Evolutionary conservation across 1,140 invertebrate species (phyloP), one percentile per base, ranked within the genome.

Genomic region (Amphibalanus amphitrite): DNA sequence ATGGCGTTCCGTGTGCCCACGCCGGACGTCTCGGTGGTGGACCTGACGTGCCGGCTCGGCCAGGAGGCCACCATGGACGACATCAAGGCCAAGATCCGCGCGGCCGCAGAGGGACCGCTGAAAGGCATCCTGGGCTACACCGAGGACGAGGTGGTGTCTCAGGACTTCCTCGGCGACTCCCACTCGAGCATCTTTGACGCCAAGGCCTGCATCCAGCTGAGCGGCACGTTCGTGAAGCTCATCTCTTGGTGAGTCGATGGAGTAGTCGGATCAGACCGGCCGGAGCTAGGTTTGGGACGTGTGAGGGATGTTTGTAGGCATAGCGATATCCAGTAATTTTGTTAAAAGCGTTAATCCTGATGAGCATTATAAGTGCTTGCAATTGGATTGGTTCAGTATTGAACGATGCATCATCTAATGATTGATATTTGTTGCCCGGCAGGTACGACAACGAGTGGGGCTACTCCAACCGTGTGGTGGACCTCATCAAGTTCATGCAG

Each of bases 1-100:
- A 99, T 98, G 95, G 95, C 96, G 69, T 98, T 99, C 89, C 89
- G 97, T 80, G 95, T 99, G 0, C 97, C 97, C 15, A 88, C 90
- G 30, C 86, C 93, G 47, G 93, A 98, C 82, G 96, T 98, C 0
- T 98, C 96, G 0, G 94, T 98, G 17, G 95, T 99, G n/a, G 96
- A 98, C 82, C 84, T 99, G 72, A 99, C 96, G 25, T 89, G 89
- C 67, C 79, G 78, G 70, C 74, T 81, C 70, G 77, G 74, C 30
- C 81, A 82, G 73, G 82, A 88, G 71, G 90, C 94, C 3, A 85
- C 82, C 64, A 93, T 95, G 78, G 93, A 97, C 28, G 86, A 89
- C 64, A 97, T 98, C 79, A 96, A 96, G 78, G 84, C 84, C 29
- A 91, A 89, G 77, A 85, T 97, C n/a, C 95, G 94, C 81, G 87